Base-by-base conservation (phyloP, 2,888 invertebrate species). In the Phasia obesa region DNA sequence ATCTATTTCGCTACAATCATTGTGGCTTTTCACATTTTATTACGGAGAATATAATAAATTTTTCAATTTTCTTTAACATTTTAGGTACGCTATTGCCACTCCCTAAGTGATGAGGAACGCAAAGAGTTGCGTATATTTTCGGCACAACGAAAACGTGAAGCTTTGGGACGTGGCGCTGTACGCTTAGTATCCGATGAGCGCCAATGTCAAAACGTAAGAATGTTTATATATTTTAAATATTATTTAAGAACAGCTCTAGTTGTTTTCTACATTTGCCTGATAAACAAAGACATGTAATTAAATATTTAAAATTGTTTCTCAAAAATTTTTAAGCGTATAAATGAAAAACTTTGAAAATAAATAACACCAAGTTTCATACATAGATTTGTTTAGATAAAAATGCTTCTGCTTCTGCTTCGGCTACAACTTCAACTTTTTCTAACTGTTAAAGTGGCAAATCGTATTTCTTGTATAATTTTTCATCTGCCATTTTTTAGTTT, bases 61-160 rank as follows among this genome's bases (percentile, higher is more conserved):
- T 27, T 27, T 27, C 6, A 13, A 42, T 0, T 4, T 27, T 55
- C 0, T 55, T 15, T 25, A 4, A 1, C 5, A 17, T 81, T 92
- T 86, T 92, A 94, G 94, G 97, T 97, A 75, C 95, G 98, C 84
- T 98, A 98, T 93, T 99, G 99, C 92, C 97, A 97, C 92, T 95
- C 97, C 84, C 93, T 99, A 86, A 95, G 95, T 78, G 97, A 98
- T 88, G 98, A 98, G 90, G 99, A 99, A 91, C 94, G 97, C 86
- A 97, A 97, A 91, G 99, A 98, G 92, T 92, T 98, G 87, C 93
- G 97, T 85, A 94, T 98, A 90, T 98, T 98, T 93, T 97, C 97
- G 87, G 95, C 96, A 21, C 98, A 98, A 92, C 93, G 99, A 89
- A 99, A 98, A 91, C 93, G 97, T 73, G 98, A 99, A 90, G 98